A percentile compares a stretch with the other conserved stretches of the same genome.
phyloP scores from a whole-genome alignment of 2,888 invertebrate species.

The Orchestes rusci region DNA sequence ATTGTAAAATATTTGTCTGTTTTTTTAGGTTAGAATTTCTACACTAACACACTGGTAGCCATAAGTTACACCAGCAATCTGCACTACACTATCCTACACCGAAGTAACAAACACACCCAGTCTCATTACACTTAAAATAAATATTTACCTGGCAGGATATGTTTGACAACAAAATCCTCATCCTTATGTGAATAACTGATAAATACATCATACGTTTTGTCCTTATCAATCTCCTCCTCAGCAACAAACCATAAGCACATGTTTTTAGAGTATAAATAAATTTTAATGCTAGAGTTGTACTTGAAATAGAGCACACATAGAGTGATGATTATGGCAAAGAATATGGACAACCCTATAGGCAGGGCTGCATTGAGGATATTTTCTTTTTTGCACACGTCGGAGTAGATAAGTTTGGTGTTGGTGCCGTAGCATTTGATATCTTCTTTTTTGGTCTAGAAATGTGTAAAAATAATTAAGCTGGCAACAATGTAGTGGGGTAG shows the following conservation, averaged over 20 bases:
- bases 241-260: slow-evolving; percentile 56
- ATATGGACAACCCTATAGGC: slow-evolving; percentile 6
- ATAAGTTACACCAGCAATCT: too few relatives aligned
- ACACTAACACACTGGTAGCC: too few relatives aligned
- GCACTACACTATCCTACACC: too few relatives aligned
- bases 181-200: slow-evolving; percentile 75
- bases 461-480: too few relatives aligned
- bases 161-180: slow-evolving; percentile 58
- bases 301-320: slow-evolving; percentile 45
- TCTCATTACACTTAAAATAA: too few relatives aligned
- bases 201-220: slow-evolving; percentile 68
- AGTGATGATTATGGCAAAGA: slow-evolving; percentile 5
- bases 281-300: slow-evolving; percentile 55
- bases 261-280: slow-evolving; percentile 57
- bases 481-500: too few relatives aligned
- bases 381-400: slow-evolving; percentile 8
- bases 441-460: slow-evolving; percentile 12
- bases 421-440: slow-evolving; percentile 13
- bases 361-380: slow-evolving; percentile 9
- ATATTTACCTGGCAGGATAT: slow-evolving; percentile 44
- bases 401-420: slow-evolving; percentile 4
- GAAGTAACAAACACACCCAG: too few relatives aligned
- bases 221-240: slow-evolving; percentile 62
- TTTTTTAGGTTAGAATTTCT: too few relatives aligned
- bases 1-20: too few relatives aligned